These are phyloP conservation scores for Sapayoa aenigma DNA, from an alignment of 2,113 vertebrate species.

Conservation along the genomic window DNA sequence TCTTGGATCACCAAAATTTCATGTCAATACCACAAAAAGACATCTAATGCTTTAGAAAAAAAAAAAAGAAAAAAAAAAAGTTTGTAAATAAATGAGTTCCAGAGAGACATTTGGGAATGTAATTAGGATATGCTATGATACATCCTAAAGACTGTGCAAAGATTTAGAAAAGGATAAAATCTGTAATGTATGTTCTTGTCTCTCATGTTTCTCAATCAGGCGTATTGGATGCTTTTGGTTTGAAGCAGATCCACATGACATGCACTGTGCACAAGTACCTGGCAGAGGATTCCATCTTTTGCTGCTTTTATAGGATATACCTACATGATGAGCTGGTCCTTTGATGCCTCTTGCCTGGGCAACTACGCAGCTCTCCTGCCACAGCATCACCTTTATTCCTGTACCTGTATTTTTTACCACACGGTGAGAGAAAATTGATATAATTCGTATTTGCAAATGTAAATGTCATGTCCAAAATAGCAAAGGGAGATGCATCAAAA, in stretches of 20 bases:
- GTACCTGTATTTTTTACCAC: not conserved
- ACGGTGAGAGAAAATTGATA: not conserved
- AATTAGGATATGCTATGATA: not conserved
- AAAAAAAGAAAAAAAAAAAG: not conserved
- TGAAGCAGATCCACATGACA: not conserved
- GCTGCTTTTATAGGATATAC: not conserved
- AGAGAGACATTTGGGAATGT: not conserved
- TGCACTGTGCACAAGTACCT: not conserved
- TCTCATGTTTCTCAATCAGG: not conserved
- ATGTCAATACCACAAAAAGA: not conserved
- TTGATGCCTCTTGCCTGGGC: not conserved
- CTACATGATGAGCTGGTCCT: not conserved
- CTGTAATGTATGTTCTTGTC: not conserved
- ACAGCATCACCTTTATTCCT: accelerated
- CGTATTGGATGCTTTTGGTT: not conserved
- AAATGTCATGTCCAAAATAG: not conserved
- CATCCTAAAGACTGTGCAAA: not conserved
- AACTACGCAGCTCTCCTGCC: not conserved
- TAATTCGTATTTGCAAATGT: accelerated
- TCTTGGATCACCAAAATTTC: not conserved
- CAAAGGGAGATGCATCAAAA: not conserved
- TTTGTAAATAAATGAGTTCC: not conserved
- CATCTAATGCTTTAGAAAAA: accelerated
- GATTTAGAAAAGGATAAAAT: not conserved
- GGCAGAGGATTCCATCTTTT: not conserved